Conservation (phyloP, 1,140 invertebrate genomes). For the Trichoplusia ni region DNA sequence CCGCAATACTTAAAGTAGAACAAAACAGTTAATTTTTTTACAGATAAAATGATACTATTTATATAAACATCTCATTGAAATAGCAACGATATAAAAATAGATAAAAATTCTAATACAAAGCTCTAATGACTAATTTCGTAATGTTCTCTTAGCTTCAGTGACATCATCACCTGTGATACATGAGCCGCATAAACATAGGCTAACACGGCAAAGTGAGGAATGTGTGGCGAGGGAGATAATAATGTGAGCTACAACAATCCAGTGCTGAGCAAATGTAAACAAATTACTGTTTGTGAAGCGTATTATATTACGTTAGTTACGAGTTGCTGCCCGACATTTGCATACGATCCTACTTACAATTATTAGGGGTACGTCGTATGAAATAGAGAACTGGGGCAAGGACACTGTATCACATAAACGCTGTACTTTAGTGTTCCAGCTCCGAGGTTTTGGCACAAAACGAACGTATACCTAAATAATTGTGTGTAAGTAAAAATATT, state of each 20-base stretch:
- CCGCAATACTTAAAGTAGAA: too few relatives aligned
- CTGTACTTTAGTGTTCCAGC: neutral
- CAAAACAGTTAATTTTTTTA: too few relatives aligned
- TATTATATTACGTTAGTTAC: neutral
- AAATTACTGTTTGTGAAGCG: slow-evolving; percentile 5
- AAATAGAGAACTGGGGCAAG: neutral
- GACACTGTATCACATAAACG: neutral
- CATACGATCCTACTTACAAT: neutral
- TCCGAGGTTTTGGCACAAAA: neutral
- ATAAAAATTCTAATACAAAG: too few relatives aligned
- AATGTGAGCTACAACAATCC: neutral
- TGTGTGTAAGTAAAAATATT: neutral
- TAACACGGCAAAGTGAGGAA: neutral
- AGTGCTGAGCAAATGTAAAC: neutral
- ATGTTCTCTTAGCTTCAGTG: too few relatives aligned
- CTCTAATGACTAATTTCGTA: too few relatives aligned
- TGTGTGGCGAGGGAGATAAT: neutral
- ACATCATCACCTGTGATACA: too few relatives aligned
- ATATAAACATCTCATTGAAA: too few relatives aligned
- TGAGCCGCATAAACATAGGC: too few relatives aligned
- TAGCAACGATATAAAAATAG: too few relatives aligned
- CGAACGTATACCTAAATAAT: neutral
- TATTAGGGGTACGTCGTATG: neutral
- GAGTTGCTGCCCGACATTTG: slow-evolving; percentile 1
- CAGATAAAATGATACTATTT: too few relatives aligned